Evolutionary conservation across 2,888 invertebrate species (phyloP), one percentile per base, ranked within the genome.

Genomic region (Therioaphis trifolii): DNA sequence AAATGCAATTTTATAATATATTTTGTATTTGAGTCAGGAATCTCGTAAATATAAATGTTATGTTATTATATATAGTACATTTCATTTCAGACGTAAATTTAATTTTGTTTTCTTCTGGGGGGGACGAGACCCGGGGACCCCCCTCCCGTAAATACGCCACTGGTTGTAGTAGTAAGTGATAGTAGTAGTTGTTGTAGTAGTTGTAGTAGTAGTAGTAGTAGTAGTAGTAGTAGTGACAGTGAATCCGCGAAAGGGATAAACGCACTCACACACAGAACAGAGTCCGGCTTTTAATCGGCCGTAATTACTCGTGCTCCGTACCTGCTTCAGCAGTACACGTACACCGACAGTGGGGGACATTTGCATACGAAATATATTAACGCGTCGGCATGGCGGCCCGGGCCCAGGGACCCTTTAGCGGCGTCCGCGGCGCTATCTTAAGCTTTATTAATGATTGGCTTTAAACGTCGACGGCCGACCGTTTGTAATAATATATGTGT

Each of bases 361-460:
- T 80, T 80, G 80, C 80, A 80, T 80, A 80, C 29, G 58, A 80
- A 80, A 80, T 71, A 46, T 61, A 72, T 80, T 80, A 80, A 71
- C 66, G 29, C 29, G 71, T 80, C 78, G 77, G 35, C 72, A n/a
- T n/a, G n/a, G 49, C 66, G 66, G 29, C 18, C 24, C 71, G 35
- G 7, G n/a, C 9, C 27, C 46, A n/a, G n/a, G n/a, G 29, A 77
- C 78, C 78, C 78, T 52, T 78, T 68, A 40, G 35, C 68, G 14
- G 77, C 29, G n/a, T n/a, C 40, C 12, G 40, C 46, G 7, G n/a
- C 71, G 71, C 71, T 69, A 69, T 80, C 80, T 80, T 71, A 80
- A 80, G 80, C 80, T 80, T 80, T 80, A 80, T 80, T 80, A 80
- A 80, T 80, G 80, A 80, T 71, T 80, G 80, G 80, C 71, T 80